Conservation (phyloP, 2,888 invertebrate species). For the Candidula unifasciata region DNA sequence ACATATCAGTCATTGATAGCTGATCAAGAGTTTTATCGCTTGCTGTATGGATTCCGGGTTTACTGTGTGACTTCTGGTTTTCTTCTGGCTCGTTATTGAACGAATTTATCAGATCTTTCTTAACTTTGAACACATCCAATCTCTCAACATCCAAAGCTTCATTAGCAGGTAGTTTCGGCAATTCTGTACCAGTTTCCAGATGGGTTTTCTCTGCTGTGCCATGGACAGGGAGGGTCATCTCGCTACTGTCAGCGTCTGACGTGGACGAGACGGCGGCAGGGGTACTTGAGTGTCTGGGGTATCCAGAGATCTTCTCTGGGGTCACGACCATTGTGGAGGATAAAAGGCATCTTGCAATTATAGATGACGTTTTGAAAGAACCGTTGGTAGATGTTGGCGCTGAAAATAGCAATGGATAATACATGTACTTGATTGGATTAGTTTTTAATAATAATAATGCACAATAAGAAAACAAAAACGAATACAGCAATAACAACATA, state of each 20-base stretch:
- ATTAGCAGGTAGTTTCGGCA: background rate
- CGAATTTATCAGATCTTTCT: constrained; percentile 7
- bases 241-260: background rate
- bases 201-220: background rate
- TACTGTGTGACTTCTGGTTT: background rate
- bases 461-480: too few species aligned
- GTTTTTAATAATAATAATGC: too few species aligned
- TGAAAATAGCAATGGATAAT: background rate
- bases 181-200: background rate
- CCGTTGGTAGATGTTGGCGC: background rate
- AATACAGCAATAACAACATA: too few species aligned
- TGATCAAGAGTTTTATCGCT: background rate
- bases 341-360: constrained; percentile 31
- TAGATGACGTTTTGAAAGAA: constrained; percentile 15
- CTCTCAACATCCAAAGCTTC: background rate
- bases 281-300: background rate
- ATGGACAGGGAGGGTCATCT: background rate
- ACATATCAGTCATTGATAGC: background rate
- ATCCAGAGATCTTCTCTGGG: background rate
- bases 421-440: background rate
- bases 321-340: background rate
- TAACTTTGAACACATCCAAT: background rate
- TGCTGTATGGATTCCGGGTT: background rate
- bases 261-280: constrained; percentile 41
- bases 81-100: background rate